Percentiles rank a stretch among this genome's conserved stretches.
Evolutionary conservation across 1,140 invertebrate genomes (phyloP).

Genomic region (Heterodera schachtii): DNA sequence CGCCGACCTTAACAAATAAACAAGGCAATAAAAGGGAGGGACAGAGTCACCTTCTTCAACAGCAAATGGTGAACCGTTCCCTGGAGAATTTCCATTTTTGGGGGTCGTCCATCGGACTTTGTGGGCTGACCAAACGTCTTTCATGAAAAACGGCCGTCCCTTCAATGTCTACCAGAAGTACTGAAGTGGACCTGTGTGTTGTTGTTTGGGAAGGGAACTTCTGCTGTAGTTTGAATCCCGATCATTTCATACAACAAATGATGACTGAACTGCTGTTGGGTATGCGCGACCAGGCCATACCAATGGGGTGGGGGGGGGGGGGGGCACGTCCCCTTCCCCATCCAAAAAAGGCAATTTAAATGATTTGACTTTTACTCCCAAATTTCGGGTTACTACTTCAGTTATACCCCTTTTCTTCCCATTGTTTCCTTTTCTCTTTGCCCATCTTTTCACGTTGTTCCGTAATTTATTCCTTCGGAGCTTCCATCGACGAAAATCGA

Average conservation of each 20-base stretch:
- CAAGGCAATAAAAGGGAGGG: no score
- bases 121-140: conserved; percentile 32
- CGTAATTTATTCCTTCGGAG: conserved; percentile 32
- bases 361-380: not conserved
- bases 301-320: no score
- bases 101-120: conserved; percentile 26
- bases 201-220: no score
- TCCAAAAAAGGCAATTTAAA: not conserved
- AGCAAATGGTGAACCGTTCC: conserved; percentile 24
- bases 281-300: no score
- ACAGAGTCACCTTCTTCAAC: not conserved
- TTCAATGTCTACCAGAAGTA: conserved; percentile 47
- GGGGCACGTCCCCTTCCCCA: not conserved
- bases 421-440: not conserved
- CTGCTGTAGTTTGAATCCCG: no score
- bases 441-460: conserved; percentile 34
- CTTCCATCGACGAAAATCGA: conserved; percentile 44
- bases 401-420: no score
- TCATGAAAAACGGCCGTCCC: conserved; percentile 47
- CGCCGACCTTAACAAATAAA: no score
- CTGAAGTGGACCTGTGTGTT: conserved; percentile 41
- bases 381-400: conserved; percentile 8
- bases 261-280: no score
- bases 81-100: conserved; percentile 36
- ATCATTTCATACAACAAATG: no score